A percentile compares a stretch with the other conserved stretches of the same genome.
Evolutionary conservation across 92 coral and sea anemone genomes (phyloP).

Genomic region (Micromussa lordhowensis): DNA sequence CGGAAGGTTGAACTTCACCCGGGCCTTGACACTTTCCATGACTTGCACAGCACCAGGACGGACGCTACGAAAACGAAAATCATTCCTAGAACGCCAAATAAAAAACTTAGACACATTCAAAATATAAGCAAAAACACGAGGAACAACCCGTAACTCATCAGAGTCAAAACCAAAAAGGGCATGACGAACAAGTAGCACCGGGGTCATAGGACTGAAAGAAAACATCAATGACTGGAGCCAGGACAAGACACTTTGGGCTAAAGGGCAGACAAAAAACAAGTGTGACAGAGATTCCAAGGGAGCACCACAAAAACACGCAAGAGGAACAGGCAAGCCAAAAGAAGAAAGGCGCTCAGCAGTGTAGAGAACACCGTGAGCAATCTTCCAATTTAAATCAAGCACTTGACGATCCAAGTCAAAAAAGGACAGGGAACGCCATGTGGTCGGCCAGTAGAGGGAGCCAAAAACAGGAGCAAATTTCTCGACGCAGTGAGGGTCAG

Average conservation of each 20-base stretch:
- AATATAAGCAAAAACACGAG: constrained; percentile 14
- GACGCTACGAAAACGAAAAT: constrained; percentile 28
- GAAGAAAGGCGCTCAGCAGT: constrained; percentile 24
- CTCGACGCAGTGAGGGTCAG: constrained; percentile 20
- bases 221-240: constrained; percentile 21
- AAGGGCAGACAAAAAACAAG: constrained; percentile 33
- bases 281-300: background rate
- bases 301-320: constrained; percentile 24
- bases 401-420: constrained; percentile 9
- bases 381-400: constrained; percentile 27
- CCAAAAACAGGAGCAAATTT: constrained; percentile 24
- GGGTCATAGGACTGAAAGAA: background rate
- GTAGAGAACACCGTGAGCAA: constrained; percentile 49
- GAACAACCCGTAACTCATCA: background rate
- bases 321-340: background rate
- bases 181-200: background rate
- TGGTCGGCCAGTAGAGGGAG: constrained; percentile 14
- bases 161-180: constrained; percentile 10
- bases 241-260: constrained; percentile 22
- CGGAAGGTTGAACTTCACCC: constrained; percentile 5
- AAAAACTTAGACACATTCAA: constrained; percentile 4
- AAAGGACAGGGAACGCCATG: constrained; percentile 16
- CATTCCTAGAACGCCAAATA: constrained; percentile 36
- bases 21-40: background rate
- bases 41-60: constrained; percentile 17